phyloP scores from a whole-genome alignment of 2,797 vertebrate genomes.

The Psittacula derbiana region DNA sequence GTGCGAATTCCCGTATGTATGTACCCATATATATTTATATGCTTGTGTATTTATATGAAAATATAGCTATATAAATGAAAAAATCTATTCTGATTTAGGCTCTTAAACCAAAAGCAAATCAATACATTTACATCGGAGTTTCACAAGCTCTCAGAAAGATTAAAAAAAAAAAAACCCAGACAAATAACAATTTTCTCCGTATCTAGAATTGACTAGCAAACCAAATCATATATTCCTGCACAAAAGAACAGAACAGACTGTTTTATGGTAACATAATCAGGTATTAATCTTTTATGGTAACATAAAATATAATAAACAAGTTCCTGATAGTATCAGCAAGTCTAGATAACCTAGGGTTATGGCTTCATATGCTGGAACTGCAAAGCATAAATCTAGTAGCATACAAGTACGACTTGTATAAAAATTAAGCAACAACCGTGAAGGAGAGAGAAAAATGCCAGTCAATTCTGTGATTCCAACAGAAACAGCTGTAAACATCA shows the following conservation, averaged over 20 bases:
- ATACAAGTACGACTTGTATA: not conserved
- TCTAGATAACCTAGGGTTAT: not conserved
- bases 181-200: not conserved
- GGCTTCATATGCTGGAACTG: not conserved
- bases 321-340: not conserved
- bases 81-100: not conserved
- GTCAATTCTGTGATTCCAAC: not conserved
- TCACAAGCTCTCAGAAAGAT: not conserved
- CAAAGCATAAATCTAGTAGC: not conserved
- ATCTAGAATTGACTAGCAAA: not conserved
- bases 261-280: not conserved
- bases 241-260: not conserved
- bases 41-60: not conserved
- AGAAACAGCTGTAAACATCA: not conserved
- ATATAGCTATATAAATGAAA: not conserved
- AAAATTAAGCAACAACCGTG: not conserved
- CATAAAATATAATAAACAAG: not conserved
- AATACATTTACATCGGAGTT: not conserved
- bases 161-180: not conserved
- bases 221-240: not conserved
- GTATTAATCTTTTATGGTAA: not conserved
- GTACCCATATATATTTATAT: not conserved
- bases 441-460: not conserved
- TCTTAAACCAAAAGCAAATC: not conserved
- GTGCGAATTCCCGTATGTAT: not conserved